Percentiles rank a stretch among this genome's conserved stretches.
Evolutionary conservation across 1,140 invertebrate genomes (phyloP).

Genomic region (Camponotus floridanus): DNA sequence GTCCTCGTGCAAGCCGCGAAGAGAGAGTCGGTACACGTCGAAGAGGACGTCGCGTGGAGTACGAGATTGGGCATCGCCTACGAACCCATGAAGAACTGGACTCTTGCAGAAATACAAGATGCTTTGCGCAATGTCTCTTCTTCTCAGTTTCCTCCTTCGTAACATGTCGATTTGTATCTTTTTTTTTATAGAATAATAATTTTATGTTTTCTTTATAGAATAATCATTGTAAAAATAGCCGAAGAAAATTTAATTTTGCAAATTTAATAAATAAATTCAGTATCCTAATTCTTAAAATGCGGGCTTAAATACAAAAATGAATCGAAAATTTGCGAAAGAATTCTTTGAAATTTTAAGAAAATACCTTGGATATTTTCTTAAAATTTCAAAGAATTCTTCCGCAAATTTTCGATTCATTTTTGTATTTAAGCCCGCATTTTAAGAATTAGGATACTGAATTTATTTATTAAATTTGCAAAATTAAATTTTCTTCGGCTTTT

Average conservation of each 20-base stretch:
- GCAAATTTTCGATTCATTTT: not conserved
- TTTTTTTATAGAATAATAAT: not conserved
- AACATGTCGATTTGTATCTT: not conserved
- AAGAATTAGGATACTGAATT: not conserved
- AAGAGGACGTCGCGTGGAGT: not conserved
- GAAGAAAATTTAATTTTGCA: no score
- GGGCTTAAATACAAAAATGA: not conserved
- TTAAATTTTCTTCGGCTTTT: not conserved
- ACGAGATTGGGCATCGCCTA: not conserved
- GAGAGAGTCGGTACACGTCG: not conserved
- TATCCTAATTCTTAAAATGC: not conserved
- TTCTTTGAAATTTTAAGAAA: no score
- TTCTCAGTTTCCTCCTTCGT: not conserved
- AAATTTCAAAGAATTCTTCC: not conserved
- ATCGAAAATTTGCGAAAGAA: not conserved
- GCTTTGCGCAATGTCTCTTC: not conserved
- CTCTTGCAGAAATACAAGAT: constrained; percentile 32
- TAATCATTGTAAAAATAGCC: not conserved
- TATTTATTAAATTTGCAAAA: not conserved
- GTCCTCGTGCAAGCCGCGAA: constrained; percentile 19
- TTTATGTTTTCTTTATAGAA: not conserved
- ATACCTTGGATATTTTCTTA: not conserved
- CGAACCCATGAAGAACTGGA: constrained; percentile 46
- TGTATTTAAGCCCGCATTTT: not conserved
- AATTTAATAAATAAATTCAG: not conserved